Conservation (phyloP, 2,888 invertebrate species). For the Xylophagus ater region DNA sequence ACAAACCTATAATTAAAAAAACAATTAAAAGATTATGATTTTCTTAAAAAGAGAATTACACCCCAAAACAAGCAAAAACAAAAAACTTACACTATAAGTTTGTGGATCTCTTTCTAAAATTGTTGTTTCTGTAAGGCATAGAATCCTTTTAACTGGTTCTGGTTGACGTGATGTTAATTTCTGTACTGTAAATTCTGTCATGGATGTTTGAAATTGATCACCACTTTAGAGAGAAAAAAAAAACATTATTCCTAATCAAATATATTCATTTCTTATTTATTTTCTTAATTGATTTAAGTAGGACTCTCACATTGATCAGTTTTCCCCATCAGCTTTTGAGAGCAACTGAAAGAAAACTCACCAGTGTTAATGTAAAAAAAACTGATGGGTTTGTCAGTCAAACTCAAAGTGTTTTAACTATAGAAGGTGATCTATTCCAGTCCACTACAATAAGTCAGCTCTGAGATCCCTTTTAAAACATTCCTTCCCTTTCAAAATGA, state of each 20-base stretch:
- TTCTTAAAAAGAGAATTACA: no score
- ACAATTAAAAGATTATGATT: not conserved
- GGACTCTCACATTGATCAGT: no score
- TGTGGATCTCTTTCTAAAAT: constrained; percentile 93
- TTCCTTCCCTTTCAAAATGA: no score
- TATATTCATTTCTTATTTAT: constrained; percentile 1
- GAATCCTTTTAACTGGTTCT: constrained; percentile 74
- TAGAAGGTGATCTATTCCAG: no score
- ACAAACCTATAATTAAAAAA: constrained; percentile 42
- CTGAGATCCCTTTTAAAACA: no score
- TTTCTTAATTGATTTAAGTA: constrained; percentile 8
- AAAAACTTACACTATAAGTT: constrained; percentile 62
- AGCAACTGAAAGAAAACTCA: no score
- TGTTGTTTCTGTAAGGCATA: constrained; percentile 93
- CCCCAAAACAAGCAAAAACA: constrained; percentile 2
- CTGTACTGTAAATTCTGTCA: constrained; percentile 92
- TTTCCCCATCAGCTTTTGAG: no score
- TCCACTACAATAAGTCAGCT: no score
- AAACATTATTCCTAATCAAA: no score
- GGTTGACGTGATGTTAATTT: constrained; percentile 75
- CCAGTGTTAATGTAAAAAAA: no score
- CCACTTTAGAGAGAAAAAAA: constrained; percentile 48
- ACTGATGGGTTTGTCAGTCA: no score
- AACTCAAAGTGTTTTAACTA: no score
- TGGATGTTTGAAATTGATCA: constrained; percentile 91